Evolutionary conservation across 1,140 invertebrate species (phyloP).

Genomic region (Zaprionus nigranus): DNA sequence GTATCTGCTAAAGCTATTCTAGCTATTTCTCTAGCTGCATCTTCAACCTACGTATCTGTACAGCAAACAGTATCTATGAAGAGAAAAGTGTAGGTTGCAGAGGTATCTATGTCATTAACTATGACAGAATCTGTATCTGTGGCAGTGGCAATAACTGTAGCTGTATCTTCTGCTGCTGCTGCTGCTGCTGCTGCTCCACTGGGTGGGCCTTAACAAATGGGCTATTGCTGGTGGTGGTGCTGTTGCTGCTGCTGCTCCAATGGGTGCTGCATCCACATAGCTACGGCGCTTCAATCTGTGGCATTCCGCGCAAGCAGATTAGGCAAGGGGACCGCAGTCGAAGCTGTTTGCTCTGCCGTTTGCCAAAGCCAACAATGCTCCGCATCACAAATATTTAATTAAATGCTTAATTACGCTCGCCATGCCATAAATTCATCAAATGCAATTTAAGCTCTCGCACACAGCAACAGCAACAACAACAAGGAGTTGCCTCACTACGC

Average conservation of each 20-base stretch:
- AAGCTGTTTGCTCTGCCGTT: neutral
- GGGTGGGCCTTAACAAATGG: neutral
- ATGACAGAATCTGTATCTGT: neutral
- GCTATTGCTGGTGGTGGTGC: neutral
- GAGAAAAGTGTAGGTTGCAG: neutral
- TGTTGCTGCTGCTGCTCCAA: neutral
- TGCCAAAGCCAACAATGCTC: constrained; percentile 56
- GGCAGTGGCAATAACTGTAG: neutral
- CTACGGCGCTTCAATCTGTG: constrained; percentile 65
- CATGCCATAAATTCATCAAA: constrained; percentile 84
- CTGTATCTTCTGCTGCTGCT: neutral
- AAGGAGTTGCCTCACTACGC: neutral
- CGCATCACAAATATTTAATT: constrained; percentile 82
- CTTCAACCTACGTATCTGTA: neutral
- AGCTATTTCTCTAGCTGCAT: too few relatives aligned
- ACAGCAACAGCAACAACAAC: constrained; percentile 25
- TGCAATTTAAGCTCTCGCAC: constrained; percentile 76
- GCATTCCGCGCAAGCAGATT: constrained; percentile 76
- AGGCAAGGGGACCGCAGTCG: constrained; percentile 37
- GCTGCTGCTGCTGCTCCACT: neutral
- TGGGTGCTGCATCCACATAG: constrained; percentile 33
- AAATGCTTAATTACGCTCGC: constrained; percentile 84
- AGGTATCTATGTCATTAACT: neutral
- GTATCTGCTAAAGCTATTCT: too few relatives aligned
- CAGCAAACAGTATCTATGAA: neutral